These are phyloP conservation scores for Cercopithecus hamlyni DNA, from an alignment of 2,797 vertebrate genomes.

Conservation along the genomic window DNA sequence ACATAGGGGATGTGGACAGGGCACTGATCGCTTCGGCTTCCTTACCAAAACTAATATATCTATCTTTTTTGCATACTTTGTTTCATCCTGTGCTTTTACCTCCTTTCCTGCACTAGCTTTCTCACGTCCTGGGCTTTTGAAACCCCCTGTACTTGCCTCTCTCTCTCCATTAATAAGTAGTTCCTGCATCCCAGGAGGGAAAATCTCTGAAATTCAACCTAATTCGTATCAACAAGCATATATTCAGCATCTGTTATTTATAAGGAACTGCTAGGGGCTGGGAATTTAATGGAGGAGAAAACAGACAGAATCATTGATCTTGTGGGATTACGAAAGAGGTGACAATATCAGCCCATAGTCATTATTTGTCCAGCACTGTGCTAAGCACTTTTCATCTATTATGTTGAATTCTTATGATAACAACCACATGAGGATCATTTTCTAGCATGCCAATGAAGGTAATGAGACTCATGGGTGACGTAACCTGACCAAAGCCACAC, in stretches of 20 bases:
- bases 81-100: neutral
- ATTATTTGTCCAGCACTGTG: neutral
- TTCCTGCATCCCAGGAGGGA: neutral
- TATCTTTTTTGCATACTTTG: rapidly evolving
- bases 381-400: neutral
- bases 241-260: neutral
- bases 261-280: neutral
- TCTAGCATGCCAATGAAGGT: neutral
- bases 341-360: neutral
- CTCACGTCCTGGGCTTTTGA: neutral
- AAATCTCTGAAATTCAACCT: slow-evolving; percentile 11
- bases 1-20: too few relatives aligned
- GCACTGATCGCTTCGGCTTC: neutral
- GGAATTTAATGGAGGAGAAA: neutral
- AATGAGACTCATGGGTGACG: neutral
- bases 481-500: neutral
- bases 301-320: neutral
- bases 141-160: neutral
- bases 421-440: neutral
- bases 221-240: neutral
- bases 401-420: neutral
- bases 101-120: neutral
- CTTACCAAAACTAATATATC: neutral
- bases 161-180: neutral
- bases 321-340: neutral